Base-by-base conservation (phyloP, 2,113 vertebrate species). In the Pelodiscus sinensis region DNA sequence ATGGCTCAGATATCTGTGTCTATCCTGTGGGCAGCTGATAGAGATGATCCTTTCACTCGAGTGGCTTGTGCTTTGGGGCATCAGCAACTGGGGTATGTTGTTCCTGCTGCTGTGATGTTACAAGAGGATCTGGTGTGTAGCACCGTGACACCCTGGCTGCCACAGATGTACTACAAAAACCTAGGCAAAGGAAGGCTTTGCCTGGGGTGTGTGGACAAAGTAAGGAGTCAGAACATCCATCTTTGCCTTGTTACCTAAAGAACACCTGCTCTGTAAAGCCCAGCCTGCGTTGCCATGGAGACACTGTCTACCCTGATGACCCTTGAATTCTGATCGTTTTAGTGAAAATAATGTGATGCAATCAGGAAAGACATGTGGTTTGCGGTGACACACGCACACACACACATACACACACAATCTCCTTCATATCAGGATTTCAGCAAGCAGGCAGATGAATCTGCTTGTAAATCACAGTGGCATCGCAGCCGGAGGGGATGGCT, bases 391-490 rank as follows among this genome's bases (percentile, higher is more conserved):
- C 73, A 60, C 50, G 6, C 77, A 65, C 44, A 81, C 22, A 60
- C 27, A 73, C 1, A 1, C 14, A 8, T n/a, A n/a, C 58, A 93
- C 58, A 68, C 68, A 31, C 85, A 85, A 8, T 88, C 54, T 68
- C 73, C 86, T 92, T 91, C 73, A 78, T 84, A 93, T 82, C 77
- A 16, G 1, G 57, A 81, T 75, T 94, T 91, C 79, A 81, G 81
- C 29, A 25, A 85, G 54, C 0, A 0, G 92, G 51, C 90, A 93
- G 89, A 51, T 24, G 51, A 81, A 58, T 51, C 90, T 86, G 62
- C 71, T 88, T 25, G 57, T 83, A 56, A 94, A 75, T 62, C 35
- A 25, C n/a, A 85, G 89, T 73, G 82, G 77, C 0, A 1, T 88
- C 87, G 89, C 85, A 94, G 93, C 82, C 92, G 81, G 86, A 0